Conservation (phyloP, 2,797 vertebrate species). For the Okamejei kenojei region DNA sequence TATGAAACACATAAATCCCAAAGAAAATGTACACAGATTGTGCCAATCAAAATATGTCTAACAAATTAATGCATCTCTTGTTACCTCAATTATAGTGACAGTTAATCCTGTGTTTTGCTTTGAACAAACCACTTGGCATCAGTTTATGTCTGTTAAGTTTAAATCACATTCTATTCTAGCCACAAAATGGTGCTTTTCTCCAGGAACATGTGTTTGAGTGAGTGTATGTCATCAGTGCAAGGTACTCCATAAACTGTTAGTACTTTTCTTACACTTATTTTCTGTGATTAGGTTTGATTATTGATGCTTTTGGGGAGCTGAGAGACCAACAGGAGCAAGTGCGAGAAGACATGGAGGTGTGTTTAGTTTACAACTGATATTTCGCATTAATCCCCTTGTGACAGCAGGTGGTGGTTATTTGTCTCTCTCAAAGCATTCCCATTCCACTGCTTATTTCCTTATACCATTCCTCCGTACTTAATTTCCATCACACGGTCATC, state of each 20-base stretch:
- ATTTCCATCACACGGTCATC: no score
- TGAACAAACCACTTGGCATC: not conserved
- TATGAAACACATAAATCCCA: not conserved
- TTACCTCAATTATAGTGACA: not conserved
- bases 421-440: no score
- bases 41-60: not conserved
- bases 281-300: conserved; percentile 78
- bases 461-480: no score
- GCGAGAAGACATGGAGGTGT: conserved; percentile 98
- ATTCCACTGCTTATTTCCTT: no score
- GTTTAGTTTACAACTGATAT: not conserved
- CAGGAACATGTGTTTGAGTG: not conserved
- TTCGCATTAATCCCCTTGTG: not conserved
- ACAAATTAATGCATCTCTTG: not conserved
- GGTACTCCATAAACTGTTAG: not conserved
- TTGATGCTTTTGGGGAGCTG: conserved; percentile 95
- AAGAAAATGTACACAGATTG: not conserved
- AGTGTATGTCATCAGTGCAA: not conserved
- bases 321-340: conserved; percentile 99
- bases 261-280: not conserved
- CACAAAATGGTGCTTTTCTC: not conserved
- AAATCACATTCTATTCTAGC: not conserved
- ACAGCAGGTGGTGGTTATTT: no score
- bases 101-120: not conserved
- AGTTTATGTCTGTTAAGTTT: not conserved